phyloP scores from a whole-genome alignment of 2,888 invertebrate species.

The Acanthosepion pharaonis region DNA sequence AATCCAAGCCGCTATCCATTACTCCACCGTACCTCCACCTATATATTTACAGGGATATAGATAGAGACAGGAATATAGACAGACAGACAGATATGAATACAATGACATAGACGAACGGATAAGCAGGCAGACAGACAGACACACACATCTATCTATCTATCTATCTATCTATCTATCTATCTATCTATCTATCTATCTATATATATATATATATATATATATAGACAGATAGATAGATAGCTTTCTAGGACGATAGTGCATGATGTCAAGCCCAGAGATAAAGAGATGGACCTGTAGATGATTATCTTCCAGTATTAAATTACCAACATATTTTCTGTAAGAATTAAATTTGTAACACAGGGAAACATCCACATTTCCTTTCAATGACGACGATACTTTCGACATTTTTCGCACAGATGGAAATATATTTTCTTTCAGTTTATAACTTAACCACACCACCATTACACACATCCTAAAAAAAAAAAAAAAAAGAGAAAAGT shows the following conservation, averaged over 20 bases:
- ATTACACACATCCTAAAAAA: not conserved
- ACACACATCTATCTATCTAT: not conserved
- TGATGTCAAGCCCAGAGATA: not conserved
- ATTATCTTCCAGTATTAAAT: not conserved
- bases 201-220: constrained; percentile 4
- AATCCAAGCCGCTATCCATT: too few species aligned
- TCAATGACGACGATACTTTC: not conserved
- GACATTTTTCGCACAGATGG: not conserved
- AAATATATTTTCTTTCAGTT: not conserved
- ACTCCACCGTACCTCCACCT: too few species aligned
- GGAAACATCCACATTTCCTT: not conserved
- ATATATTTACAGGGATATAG: too few species aligned
- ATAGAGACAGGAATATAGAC: not conserved
- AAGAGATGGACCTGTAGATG: not conserved
- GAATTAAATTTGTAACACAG: not conserved
- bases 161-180: not conserved
- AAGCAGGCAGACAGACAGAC: too few species aligned
- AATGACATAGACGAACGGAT: too few species aligned
- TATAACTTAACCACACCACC: not conserved
- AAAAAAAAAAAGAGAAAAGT: not conserved
- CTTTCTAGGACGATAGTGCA: not conserved
- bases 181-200: not conserved
- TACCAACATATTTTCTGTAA: not conserved
- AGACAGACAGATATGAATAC: not conserved
- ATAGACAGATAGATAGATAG: not conserved